These are phyloP conservation scores for Sphaeridia pumilis DNA, from an alignment of 2,888 invertebrate species.

Conservation along the genomic window DNA sequence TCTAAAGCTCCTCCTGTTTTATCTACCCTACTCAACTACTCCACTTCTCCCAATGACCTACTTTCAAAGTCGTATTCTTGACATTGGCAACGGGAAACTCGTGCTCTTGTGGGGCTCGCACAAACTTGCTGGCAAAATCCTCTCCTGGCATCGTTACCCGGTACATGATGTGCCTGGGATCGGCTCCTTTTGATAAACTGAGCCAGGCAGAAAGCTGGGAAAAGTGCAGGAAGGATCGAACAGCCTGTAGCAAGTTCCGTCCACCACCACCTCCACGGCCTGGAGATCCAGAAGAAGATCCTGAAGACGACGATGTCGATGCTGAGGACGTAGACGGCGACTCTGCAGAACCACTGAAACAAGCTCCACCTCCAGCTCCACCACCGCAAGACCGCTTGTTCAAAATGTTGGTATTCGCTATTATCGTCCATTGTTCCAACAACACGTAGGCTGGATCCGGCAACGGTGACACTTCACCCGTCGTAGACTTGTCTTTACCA, in stretches of 20 bases:
- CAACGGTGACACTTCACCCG: constrained; percentile 38
- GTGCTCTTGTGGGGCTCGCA: constrained; percentile 50
- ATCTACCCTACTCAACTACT: too few species aligned
- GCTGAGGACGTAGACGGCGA: too few species aligned
- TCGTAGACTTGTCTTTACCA: constrained; percentile 39
- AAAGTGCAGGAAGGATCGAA: constrained; percentile 89
- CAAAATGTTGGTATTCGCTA: constrained; percentile 33
- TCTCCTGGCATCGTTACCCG: constrained; percentile 57
- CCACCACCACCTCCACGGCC: constrained; percentile 14
- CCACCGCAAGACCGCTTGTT: constrained; percentile 16
- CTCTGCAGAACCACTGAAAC: neutral
- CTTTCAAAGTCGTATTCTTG: constrained; percentile 49
- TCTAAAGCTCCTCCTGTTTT: too few species aligned
- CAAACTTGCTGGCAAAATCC: constrained; percentile 48
- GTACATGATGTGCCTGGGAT: constrained; percentile 49
- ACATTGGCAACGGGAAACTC: constrained; percentile 58
- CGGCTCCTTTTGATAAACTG: constrained; percentile 40
- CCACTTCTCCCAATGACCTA: too few species aligned
- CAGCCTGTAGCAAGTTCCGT: constrained; percentile 74
- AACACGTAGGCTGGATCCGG: constrained; percentile 45
- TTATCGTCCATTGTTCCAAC: constrained; percentile 66
- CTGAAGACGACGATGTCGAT: too few species aligned
- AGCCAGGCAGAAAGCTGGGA: constrained; percentile 96
- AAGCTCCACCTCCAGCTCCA: neutral
- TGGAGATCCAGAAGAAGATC: too few species aligned